Percentiles rank a stretch among this genome's conserved stretches.
phyloP scores from a whole-genome alignment of 2,888 invertebrate genomes.

The Vesta saturnalis region DNA sequence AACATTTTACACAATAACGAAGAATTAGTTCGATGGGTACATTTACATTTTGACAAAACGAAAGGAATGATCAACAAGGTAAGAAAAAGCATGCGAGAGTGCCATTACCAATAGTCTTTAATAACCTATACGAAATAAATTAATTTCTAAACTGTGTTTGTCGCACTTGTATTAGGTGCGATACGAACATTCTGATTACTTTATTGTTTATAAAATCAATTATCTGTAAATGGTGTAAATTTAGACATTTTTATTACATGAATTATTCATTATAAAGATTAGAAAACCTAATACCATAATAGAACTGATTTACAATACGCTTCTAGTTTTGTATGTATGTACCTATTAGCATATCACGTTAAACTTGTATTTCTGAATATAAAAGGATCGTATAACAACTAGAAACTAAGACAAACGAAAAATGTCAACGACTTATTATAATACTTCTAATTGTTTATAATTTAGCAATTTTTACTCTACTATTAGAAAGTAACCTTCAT shows the following conservation, averaged over 20 bases:
- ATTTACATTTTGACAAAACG: no score
- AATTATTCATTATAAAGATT: slow-evolving; percentile 1
- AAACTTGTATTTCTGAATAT: slow-evolving; percentile 2
- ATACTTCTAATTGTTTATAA: no score
- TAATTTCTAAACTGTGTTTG: no score
- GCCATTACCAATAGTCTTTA: no score
- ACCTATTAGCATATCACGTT: slow-evolving; percentile 14
- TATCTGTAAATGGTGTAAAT: background rate
- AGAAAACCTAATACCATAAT: background rate
- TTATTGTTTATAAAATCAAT: background rate
- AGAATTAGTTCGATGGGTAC: no score
- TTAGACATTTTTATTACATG: background rate
- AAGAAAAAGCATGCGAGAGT: no score
- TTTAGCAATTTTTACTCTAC: background rate
- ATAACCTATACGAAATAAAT: no score
- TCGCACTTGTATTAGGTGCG: no score
- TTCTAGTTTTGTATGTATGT: slow-evolving; percentile 5
- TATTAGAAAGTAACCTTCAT: background rate
- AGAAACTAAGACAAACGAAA: background rate
- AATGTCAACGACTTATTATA: slow-evolving; percentile 10
- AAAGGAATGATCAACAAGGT: no score
- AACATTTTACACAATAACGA: no score
- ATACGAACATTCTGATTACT: background rate
- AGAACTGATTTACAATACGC: slow-evolving; percentile 7
- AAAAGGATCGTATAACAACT: background rate